Percentiles rank a stretch among this genome's conserved stretches.
These are phyloP conservation scores for Chaenocephalus aceratus DNA, from an alignment of 2,113 vertebrate species.

Conservation along the genomic window DNA sequence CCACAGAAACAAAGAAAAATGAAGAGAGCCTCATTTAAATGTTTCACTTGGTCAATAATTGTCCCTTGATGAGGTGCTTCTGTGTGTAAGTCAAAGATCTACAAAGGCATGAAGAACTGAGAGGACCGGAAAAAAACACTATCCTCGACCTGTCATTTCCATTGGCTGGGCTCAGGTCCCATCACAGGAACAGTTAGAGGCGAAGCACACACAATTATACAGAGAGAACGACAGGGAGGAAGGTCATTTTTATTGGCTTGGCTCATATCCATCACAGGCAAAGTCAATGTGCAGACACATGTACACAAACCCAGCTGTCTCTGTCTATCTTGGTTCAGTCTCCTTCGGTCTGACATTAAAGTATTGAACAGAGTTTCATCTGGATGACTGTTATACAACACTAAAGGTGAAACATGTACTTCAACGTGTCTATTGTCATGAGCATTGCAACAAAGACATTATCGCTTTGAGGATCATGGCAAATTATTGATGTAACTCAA, in stretches of 20 bases:
- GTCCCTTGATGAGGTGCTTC: constrained; percentile 61
- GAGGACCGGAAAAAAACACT: constrained; percentile 38
- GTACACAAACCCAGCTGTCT: constrained; percentile 22
- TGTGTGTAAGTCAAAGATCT: constrained; percentile 51
- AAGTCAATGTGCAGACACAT: constrained; percentile 21
- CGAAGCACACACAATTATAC: constrained; percentile 19
- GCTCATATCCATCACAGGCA: constrained; percentile 43
- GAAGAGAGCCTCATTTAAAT: constrained; percentile 72
- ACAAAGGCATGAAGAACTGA: constrained; percentile 52
- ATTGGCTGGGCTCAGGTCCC: constrained; percentile 56
- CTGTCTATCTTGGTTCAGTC: constrained; percentile 24
- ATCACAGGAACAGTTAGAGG: constrained; percentile 37
- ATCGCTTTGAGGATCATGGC: background rate
- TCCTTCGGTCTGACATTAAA: constrained; percentile 38
- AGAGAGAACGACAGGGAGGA: constrained; percentile 7
- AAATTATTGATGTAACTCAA: background rate
- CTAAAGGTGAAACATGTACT: background rate
- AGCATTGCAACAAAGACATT: background rate
- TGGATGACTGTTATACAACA: constrained; percentile 3
- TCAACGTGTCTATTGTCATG: constrained; percentile 3
- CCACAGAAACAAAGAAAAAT: constrained; percentile 40
- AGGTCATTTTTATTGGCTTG: constrained; percentile 53
- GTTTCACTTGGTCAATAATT: constrained; percentile 71
- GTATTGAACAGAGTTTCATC: constrained; percentile 15
- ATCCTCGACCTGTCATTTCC: constrained; percentile 66